phyloP scores from a whole-genome alignment of 2,888 invertebrate genomes.

The Congeria kusceri region DNA sequence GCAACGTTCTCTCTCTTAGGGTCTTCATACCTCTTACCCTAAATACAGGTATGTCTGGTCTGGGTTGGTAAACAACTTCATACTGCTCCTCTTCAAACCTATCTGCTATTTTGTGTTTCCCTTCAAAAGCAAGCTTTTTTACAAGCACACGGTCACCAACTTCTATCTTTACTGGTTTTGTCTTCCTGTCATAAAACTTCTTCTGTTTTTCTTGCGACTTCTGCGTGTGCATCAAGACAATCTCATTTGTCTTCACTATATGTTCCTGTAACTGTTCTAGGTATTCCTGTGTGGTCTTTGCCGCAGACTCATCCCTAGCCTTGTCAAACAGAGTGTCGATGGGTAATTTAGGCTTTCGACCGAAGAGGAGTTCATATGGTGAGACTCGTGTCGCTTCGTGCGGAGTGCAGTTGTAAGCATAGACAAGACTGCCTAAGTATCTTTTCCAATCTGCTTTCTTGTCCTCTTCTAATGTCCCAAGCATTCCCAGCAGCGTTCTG shows the following conservation, averaged over 20 bases:
- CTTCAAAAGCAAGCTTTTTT: constrained; percentile 1
- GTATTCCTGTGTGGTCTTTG: background rate
- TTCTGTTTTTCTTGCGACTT: background rate
- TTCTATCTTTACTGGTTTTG: background rate
- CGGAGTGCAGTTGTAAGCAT: too few species aligned
- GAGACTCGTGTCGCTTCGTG: too few species aligned
- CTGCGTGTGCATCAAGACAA: background rate
- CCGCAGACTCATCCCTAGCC: background rate
- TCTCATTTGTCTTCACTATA: background rate
- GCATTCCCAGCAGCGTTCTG: constrained; percentile 4
- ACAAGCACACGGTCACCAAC: background rate
- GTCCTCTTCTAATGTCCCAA: constrained; percentile 16
- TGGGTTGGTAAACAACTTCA: background rate
- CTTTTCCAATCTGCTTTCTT: constrained; percentile 43
- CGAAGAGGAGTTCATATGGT: too few species aligned
- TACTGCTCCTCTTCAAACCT: background rate
- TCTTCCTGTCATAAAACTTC: background rate
- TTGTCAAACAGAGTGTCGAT: background rate
- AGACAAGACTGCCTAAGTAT: too few species aligned
- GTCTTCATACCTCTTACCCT: background rate
- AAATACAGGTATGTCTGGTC: background rate
- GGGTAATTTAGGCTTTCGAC: too few species aligned
- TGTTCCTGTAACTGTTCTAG: background rate
- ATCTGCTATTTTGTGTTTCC: background rate
- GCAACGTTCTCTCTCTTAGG: background rate